Percentiles rank a stretch among this genome's conserved stretches.
Evolutionary conservation across 2,888 invertebrate genomes (phyloP).

Genomic region (Vesta saturnalis): DNA sequence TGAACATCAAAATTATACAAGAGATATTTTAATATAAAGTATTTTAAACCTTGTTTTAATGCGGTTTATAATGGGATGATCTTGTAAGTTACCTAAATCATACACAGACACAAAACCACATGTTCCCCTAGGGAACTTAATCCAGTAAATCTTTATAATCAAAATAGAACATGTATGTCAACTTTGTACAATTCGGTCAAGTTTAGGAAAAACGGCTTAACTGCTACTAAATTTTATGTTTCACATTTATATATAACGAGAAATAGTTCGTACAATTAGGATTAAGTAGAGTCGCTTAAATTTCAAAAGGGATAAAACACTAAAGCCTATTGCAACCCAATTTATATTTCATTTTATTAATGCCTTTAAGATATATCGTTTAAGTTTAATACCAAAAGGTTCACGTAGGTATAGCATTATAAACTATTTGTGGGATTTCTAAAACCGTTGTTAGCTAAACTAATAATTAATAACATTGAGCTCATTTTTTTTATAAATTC

Average conservation of each 20-base stretch:
- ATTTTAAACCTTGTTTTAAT: no score
- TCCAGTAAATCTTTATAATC: not conserved
- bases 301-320: slow-evolving; percentile 2
- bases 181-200: no score
- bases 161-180: not conserved
- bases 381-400: slow-evolving; percentile 2
- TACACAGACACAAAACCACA: not conserved
- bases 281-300: not conserved
- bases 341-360: slow-evolving; percentile 7
- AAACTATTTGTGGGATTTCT: slow-evolving; percentile 4
- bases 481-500: no score
- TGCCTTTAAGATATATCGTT: slow-evolving; percentile 6
- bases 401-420: not conserved
- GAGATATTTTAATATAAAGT: no score
- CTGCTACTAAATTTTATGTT: no score
- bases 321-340: not conserved
- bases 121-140: not conserved
- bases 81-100: no score
- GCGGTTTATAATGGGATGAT: not conserved
- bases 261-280: not conserved
- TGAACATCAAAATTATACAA: no score
- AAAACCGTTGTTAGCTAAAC: not conserved
- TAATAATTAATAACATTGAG: not conserved
- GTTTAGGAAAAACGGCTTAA: no score
- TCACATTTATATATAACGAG: no score